Evolutionary conservation across 30 jellyfish, hydroid and myxozoan species (phyloP), one percentile per base, ranked within the genome.

Genomic region (Pelagia noctiluca): DNA sequence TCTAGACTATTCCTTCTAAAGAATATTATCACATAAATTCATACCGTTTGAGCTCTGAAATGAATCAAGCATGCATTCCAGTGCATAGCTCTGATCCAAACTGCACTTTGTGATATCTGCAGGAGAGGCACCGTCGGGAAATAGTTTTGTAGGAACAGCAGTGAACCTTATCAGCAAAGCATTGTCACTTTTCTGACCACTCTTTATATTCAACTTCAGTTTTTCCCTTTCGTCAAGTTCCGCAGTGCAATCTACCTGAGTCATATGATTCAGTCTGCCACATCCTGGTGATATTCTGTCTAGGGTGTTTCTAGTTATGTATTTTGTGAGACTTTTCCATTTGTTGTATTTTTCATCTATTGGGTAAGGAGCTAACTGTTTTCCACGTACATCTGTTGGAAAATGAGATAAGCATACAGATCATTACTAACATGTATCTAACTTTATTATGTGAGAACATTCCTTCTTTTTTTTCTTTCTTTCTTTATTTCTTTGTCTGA

Each of bases 331-430:
- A 29, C 49, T 62, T 35, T 42, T 77, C 98, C 98, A 93, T 42
- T 78, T 82, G 24, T 48, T 38, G 61, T 63, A 75, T 35, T 74
- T 83, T 26, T 81, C 93, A 76, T 74, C 81, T 35, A n/a, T 11
- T 28, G 98, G 98, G 28, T 93, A 93, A 1, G 96, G 98, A 25
- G 91, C 96, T 25, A 91, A 64, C 35, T 73, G 23, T 19, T 26
- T 64, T 16, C 74, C 92, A n/a, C 78, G 74, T 33, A 50, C 81
- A 13, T 46, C 85, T 75, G 57, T 78, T 74, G 72, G 78, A 29
- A 83, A 21, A 35, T 47, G 32, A 35, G 36, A 68, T 13, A 76
- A 33, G 49, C 22, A 19, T 12, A 2, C n/a, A 0, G 77, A 25
- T 3, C 23, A 72, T 0, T 13, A 61, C 13, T 16, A 8, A 10